Evolutionary conservation across 2,113 vertebrate species (phyloP).

Genomic region (Gorsachius goisagi): DNA sequence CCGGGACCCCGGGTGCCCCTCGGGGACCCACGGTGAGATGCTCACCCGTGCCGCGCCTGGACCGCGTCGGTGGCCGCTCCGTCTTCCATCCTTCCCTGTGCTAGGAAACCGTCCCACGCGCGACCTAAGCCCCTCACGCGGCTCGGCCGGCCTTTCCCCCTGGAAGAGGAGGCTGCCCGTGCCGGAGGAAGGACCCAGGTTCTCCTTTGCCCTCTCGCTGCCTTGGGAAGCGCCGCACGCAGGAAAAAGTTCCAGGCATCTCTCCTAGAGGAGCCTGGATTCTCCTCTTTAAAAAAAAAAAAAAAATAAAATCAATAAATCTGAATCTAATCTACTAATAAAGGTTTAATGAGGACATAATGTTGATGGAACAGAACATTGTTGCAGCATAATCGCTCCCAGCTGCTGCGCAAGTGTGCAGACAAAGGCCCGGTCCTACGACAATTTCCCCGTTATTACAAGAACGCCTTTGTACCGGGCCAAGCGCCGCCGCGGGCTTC

Average conservation of each 20-base stretch:
- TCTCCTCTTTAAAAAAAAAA: slow-evolving; percentile 29
- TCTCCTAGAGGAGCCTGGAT: slow-evolving; percentile 27
- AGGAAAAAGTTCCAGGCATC: not conserved
- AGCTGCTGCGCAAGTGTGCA: slow-evolving; percentile 47
- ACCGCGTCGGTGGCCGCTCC: accelerated
- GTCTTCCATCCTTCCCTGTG: not conserved
- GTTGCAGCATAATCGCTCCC: slow-evolving; percentile 67
- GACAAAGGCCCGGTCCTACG: slow-evolving; percentile 42
- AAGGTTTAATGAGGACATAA: slow-evolving; percentile 83
- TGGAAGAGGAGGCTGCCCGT: not conserved
- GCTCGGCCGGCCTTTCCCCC: not conserved
- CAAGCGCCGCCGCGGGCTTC: not conserved
- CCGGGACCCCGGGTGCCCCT: accelerated
- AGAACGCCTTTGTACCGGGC: not conserved
- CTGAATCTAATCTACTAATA: slow-evolving; percentile 84
- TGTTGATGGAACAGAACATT: slow-evolving; percentile 73
- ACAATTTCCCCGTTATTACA: not conserved
- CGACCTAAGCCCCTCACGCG: not conserved
- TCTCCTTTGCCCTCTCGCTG: not conserved
- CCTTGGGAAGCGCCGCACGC: not conserved
- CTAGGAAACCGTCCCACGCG: not conserved
- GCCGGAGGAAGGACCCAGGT: not conserved
- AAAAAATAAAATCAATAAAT: slow-evolving; percentile 73
- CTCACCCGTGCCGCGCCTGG: not conserved
- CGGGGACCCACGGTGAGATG: not conserved